Conservation (phyloP, 2,113 vertebrate genomes). For the Nibea albiflora region DNA sequence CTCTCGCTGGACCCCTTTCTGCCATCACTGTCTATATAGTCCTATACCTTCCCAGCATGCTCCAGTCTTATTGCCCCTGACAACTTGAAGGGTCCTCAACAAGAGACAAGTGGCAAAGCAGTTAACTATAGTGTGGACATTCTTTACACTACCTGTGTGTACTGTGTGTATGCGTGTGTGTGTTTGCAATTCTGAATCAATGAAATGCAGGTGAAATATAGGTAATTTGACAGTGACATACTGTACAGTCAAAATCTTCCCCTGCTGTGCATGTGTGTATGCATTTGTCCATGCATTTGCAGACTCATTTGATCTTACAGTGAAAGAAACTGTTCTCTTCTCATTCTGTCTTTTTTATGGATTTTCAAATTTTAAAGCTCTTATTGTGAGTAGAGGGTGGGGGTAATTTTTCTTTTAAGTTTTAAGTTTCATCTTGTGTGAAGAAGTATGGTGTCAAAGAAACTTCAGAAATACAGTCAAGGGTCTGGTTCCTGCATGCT, state of each 20-base stretch:
- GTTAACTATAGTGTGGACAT: constrained; percentile 30
- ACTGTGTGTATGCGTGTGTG: neutral
- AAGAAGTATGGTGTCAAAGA: constrained; percentile 38
- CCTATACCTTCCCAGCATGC: constrained; percentile 24
- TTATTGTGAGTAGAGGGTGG: neutral
- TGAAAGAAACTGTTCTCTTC: neutral
- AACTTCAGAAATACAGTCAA: constrained; percentile 34
- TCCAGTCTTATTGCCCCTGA: constrained; percentile 46
- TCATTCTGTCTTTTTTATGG: constrained; percentile 1
- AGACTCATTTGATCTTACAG: neutral
- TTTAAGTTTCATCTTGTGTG: constrained; percentile 38
- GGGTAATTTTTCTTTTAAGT: constrained; percentile 14
- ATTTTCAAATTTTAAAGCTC: constrained; percentile 12
- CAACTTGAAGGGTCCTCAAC: constrained; percentile 45
- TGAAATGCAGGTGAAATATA: constrained; percentile 20
- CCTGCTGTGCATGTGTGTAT: neutral
- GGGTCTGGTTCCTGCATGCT: constrained; percentile 18
- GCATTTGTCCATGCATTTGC: neutral
- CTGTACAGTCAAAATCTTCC: neutral
- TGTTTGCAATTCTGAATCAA: neutral
- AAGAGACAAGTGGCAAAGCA: constrained; percentile 23
- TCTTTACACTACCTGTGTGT: constrained; percentile 7
- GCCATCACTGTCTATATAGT: constrained; percentile 39
- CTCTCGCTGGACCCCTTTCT: constrained; percentile 34
- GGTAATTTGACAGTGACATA: constrained; percentile 18